These are phyloP conservation scores for Xanthia togata DNA, from an alignment of 2,888 invertebrate genomes.

Conservation along the genomic window DNA sequence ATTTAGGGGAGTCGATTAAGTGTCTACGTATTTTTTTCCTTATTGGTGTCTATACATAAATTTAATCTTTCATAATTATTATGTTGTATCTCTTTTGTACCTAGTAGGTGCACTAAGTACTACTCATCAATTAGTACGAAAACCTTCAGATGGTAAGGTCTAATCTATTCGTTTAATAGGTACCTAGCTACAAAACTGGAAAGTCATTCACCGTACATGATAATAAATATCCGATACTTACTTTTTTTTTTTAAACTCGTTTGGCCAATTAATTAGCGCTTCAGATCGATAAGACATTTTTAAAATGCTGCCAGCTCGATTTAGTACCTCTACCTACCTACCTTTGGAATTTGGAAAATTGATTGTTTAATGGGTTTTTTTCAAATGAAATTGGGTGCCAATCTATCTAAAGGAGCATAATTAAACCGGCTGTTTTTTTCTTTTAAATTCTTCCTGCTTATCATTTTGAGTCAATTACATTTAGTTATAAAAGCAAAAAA, in stretches of 20 bases:
- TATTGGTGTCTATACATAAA: slow-evolving; percentile 8
- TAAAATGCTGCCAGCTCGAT: neutral
- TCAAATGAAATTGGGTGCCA: neutral
- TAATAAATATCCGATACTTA: neutral
- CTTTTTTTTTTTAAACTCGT: slow-evolving; percentile 2
- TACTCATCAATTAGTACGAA: neutral
- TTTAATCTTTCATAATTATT: slow-evolving; percentile 1
- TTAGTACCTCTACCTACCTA: neutral
- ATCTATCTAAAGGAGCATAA: neutral
- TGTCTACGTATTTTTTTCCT: neutral
- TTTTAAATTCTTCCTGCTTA: slow-evolving; percentile 7
- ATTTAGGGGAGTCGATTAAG: neutral
- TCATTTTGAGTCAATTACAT: neutral
- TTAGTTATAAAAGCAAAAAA: neutral
- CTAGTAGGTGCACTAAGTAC: neutral
- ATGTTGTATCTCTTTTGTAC: neutral
- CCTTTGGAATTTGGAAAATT: neutral
- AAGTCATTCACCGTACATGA: neutral
- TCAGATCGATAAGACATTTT: neutral
- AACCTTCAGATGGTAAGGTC: slow-evolving; percentile 21
- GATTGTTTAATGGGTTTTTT: neutral
- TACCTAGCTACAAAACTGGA: neutral
- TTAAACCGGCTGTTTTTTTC: neutral
- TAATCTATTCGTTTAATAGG: slow-evolving; percentile 3
- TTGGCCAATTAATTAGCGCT: slow-evolving; percentile 14